Evolutionary conservation across 2,113 vertebrate species (phyloP).

Genomic region (Psittacara wagleri): DNA sequence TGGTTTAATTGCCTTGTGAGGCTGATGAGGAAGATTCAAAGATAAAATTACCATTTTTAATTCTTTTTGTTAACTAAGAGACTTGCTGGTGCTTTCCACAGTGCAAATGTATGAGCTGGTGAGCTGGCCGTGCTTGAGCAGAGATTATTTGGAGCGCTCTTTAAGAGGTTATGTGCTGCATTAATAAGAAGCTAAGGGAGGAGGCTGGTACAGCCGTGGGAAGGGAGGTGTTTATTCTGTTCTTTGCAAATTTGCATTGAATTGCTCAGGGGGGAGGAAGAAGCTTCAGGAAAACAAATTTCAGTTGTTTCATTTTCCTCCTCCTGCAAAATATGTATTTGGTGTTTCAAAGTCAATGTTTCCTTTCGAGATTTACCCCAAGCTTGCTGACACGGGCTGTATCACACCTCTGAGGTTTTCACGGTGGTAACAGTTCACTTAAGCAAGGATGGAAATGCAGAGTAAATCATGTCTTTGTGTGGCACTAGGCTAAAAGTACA

Average conservation of each 20-base stretch:
- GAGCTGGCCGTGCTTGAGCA: neutral
- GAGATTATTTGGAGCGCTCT: neutral
- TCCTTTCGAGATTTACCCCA: neutral
- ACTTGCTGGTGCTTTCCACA: neutral
- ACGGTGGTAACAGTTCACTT: neutral
- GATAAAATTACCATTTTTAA: neutral
- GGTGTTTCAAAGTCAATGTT: neutral
- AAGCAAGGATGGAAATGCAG: neutral
- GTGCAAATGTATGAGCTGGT: neutral
- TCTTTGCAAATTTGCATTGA: conserved; percentile 31
- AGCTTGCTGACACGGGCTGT: neutral
- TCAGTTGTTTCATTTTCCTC: neutral
- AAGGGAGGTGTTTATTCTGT: conserved; percentile 41
- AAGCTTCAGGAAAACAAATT: conserved; percentile 23
- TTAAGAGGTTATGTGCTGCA: conserved; percentile 14
- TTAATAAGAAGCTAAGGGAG: conserved; percentile 12
- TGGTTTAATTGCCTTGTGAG: neutral
- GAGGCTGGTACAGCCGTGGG: neutral
- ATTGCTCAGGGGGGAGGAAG: conserved; percentile 30
- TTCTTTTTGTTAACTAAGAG: neutral
- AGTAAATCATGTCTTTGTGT: neutral
- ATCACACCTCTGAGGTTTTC: neutral
- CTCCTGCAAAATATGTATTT: neutral
- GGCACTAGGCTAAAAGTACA: neutral
- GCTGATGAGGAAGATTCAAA: conserved; percentile 28